Base-by-base conservation (phyloP, 2,113 vertebrate species). In the Synchiropus splendidus region DNA sequence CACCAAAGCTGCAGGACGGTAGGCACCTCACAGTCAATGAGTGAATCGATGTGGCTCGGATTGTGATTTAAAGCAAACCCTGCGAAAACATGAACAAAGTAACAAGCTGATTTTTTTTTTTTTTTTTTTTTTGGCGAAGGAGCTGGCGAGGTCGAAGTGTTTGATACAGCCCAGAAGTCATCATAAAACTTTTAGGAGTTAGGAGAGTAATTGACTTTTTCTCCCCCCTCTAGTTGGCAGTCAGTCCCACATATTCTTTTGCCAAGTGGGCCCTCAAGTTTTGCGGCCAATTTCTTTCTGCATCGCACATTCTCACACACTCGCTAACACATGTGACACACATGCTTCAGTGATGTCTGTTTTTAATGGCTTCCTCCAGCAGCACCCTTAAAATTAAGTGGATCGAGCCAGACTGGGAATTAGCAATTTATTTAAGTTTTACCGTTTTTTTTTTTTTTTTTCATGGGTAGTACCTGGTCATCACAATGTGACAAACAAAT, bases 141-240 rank as follows among this genome's bases (percentile, higher is more conserved):
- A 77, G 59, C 46, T 32, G 37, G 12, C 51, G 70, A 59, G 68
- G 75, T 65, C 61, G 63, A 77, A 70, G 36, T 44, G 75, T 85
- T 85, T 84, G 74, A 83, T 78, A 70, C 57, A 60, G 72, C 50
- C 66, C 44, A 56, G 66, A 71, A 70, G 74, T 61, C 69, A 71
- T 85, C 76, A 84, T 83, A 58, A 81, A 83, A 80, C 46, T 81
- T 84, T 84, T 52, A 83, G 61, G 77, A 42, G 48, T 54, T 21
- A 57, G 41, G 61, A 64, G 67, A 75, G 71, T 81, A 75, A 78
- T 80, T 77, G 74, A 80, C 71, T 61, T 79, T 83, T 82, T 27
- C 21, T 67, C 80, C 38, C 21, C 61, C 71, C 72, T 64, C 21
- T 27, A 8, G 21, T 78, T 82, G 70, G 70, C 79, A 79, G 72